phyloP scores from a whole-genome alignment of 2,888 invertebrate genomes.

The Trachelus troglodyta region DNA sequence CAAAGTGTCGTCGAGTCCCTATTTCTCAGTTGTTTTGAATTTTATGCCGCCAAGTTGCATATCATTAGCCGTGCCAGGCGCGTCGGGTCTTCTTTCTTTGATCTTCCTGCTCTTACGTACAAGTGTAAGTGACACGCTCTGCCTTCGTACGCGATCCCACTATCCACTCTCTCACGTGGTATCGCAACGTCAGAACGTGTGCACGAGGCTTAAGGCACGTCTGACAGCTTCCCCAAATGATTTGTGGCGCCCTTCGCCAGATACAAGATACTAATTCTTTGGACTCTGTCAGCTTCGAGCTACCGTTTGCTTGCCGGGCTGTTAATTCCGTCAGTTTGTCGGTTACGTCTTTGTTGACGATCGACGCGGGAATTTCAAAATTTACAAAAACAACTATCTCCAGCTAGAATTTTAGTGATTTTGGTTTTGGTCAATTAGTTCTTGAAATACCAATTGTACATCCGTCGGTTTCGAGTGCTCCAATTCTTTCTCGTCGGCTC shows the following conservation, averaged over 20 bases:
- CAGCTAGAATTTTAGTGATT: too few relatives aligned
- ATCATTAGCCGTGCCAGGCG: conserved; percentile 41
- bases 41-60: conserved; percentile 36
- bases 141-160: too few relatives aligned
- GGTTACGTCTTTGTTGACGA: conserved; percentile 27
- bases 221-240: conserved; percentile 44
- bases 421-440: too few relatives aligned
- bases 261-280: conserved; percentile 44
- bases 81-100: conserved; percentile 42
- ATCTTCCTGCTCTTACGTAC: conserved; percentile 27
- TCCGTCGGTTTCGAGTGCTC: too few relatives aligned
- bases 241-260: conserved; percentile 43
- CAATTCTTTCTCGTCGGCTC: too few relatives aligned
- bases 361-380: not conserved
- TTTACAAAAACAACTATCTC: too few relatives aligned
- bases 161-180: too few relatives aligned
- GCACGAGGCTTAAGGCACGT: conserved; percentile 29
- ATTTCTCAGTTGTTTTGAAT: conserved; percentile 12
- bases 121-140: too few relatives aligned
- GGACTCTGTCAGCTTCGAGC: conserved; percentile 33
- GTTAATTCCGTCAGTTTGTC: conserved; percentile 14
- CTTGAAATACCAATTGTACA: not conserved
- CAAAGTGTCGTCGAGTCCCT: too few relatives aligned
- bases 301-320: conserved; percentile 33
- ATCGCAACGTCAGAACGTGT: conserved; percentile 6